phyloP scores from a whole-genome alignment of 2,797 vertebrate genomes.

The Erithacus rubecula region DNA sequence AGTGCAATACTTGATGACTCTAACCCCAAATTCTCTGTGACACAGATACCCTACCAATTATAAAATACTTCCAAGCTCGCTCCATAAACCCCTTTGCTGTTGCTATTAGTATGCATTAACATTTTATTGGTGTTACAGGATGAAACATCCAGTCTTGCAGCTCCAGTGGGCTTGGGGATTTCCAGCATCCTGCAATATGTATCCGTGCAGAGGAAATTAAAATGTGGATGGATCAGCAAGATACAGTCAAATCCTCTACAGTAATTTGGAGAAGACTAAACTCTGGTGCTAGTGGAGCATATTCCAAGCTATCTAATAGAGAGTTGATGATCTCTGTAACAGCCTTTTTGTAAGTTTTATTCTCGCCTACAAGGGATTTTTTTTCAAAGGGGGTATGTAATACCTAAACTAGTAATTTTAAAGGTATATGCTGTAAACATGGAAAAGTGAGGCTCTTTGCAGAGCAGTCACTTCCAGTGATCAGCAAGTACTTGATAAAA shows the following conservation, averaged over 20 bases:
- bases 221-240: slow-evolving; percentile 71
- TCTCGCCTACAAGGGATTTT: slow-evolving; percentile 49
- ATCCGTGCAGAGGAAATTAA: slow-evolving; percentile 69
- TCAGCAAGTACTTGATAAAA: background rate
- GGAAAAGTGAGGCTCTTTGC: background rate
- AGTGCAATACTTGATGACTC: slow-evolving; percentile 8
- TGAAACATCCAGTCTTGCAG: slow-evolving; percentile 64
- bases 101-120: slow-evolving; percentile 65
- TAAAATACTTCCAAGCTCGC: slow-evolving; percentile 39
- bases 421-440: background rate
- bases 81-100: slow-evolving; percentile 62
- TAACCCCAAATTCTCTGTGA: slow-evolving; percentile 50
- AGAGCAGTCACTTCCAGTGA: background rate
- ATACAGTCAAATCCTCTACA: slow-evolving; percentile 66
- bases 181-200: slow-evolving; percentile 67
- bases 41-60: slow-evolving; percentile 51
- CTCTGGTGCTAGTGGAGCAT: slow-evolving; percentile 47
- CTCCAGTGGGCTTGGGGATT: slow-evolving; percentile 70
- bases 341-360: slow-evolving; percentile 62
- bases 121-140: slow-evolving; percentile 65
- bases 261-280: slow-evolving; percentile 66
- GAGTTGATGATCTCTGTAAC: slow-evolving; percentile 64
- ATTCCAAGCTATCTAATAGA: slow-evolving; percentile 51
- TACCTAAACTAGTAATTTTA: slow-evolving; percentile 36
- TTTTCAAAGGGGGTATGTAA: slow-evolving; percentile 26